phyloP scores from a whole-genome alignment of 37 sponge, comb jelly and placozoan species.

The Ephydatia muelleri region DNA sequence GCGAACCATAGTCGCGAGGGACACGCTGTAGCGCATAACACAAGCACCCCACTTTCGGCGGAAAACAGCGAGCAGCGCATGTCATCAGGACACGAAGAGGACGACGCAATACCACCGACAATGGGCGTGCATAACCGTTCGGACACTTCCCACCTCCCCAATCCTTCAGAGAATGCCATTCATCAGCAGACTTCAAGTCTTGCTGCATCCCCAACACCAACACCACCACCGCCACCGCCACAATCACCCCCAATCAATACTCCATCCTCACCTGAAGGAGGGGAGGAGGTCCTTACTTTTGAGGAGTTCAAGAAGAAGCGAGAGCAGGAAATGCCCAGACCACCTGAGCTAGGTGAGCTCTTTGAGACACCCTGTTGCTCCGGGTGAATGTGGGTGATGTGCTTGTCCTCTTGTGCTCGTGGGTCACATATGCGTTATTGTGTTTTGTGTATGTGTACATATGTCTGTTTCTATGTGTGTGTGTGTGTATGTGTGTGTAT shows the following conservation, averaged over 20 bases:
- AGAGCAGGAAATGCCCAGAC: conserved; percentile 3
- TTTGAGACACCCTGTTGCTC: background rate
- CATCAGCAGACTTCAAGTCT: background rate
- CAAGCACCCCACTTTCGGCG: background rate
- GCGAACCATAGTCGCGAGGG: background rate
- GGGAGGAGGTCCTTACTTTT: conserved; percentile 72
- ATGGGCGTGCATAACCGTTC: too few species aligned
- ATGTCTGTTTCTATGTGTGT: background rate
- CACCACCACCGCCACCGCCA: background rate
- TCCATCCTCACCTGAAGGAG: conserved; percentile 18
- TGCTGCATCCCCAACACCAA: background rate
- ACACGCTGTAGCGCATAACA: background rate
- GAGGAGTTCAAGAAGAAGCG: conserved; percentile 82
- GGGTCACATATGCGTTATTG: too few species aligned
- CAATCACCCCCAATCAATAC: background rate
- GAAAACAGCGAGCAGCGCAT: background rate
- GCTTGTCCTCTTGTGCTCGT: background rate
- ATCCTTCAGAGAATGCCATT: background rate
- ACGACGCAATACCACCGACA: background rate
- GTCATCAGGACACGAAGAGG: background rate
- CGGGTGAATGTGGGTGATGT: conserved; percentile 10
- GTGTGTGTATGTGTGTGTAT: background rate
- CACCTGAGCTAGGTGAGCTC: background rate
- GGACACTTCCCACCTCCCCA: background rate
- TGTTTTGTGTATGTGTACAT: background rate